Evolutionary conservation across 2,888 invertebrate genomes (phyloP), one percentile per base, ranked within the genome.

Genomic region (Anticlea derivata): DNA sequence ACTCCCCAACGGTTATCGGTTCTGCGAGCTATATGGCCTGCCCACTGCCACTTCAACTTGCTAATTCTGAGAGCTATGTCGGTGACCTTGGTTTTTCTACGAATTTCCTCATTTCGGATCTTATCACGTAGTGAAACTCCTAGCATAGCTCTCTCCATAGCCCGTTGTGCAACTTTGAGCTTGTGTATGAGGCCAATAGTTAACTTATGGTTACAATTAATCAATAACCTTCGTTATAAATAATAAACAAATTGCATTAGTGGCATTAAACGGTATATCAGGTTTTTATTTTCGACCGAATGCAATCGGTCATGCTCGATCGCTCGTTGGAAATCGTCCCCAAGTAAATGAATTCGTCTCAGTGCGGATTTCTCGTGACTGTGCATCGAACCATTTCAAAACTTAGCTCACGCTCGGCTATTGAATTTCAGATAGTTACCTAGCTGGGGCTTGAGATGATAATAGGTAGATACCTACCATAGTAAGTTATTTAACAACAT

Each of bases 281-380:
- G 64, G 52, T 70, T 72, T 43, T 40, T 48, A 35, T 31, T 73
- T 73, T 67, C 67, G 70, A 69, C 71, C 68, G 68, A 61, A 58
- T 66, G 74, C 75, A 75, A 78, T 77, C 75, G 46, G 79, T 75
- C 68, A 76, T 75, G 76, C 70, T 68, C 70, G 70, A 73, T 64
- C 64, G 69, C 73, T 76, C 69, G 63, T 75, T 78, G 66, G 75
- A 76, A 78, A 80, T 71, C 73, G 72, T 75, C 73, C 60, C 68
- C 67, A 63, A 66, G 70, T 63, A 73, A 72, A 83, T 83, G 64
- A 61, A 83, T 85, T 85, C 63, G 83, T 69, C 67, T 70, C 75
- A 72, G 24, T 46, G 49, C 61, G 39, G 53, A 52, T 56, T 58
- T 55, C 56, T 55, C 54, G 61, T 59, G 61, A 54, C 54, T 57